Evolutionary conservation across 2,113 vertebrate genomes (phyloP), one percentile per base, ranked within the genome.

Genomic region (Cryptotis parvus): DNA sequence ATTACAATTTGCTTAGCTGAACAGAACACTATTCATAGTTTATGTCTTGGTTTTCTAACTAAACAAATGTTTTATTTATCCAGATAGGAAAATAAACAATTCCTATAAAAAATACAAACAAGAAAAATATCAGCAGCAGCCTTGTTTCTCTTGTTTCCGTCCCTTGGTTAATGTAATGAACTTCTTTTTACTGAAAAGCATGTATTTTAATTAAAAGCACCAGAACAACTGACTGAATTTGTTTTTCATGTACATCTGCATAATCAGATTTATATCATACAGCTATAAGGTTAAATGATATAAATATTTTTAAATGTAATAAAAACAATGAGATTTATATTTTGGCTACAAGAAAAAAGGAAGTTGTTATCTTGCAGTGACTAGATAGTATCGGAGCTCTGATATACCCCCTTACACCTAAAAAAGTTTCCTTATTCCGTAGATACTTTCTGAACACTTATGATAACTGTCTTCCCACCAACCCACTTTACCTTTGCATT

Each of bases 171-270:
- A 20, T 73, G 33, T 63, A 78, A 81, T 74, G 29, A 37, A 20
- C 63, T 89, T 78, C 43, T 78, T 83, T 78, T 63, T 33, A 31
- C 27, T 86, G 41, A 94, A 12, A 49, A 74, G n/a, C 37, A 69
- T 29, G 74, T n/a, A 84, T 84, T 83, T 90, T 72, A 91, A 89
- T 74, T 69, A 86, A 10, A 84, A 89, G 16, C 22, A 75, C 82
- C 76, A 52, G 61, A 52, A 86, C 37, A 91, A 89, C 31, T 86
- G 35, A 12, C 80, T 93, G 83, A 95, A 87, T 90, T 37, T 84
- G 41, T 45, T 66, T 58, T n/a, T 29, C 39, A 1, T n/a, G 37
- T 10, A 0, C 0, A 69, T 80, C 4, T 11, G n/a, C 70, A 29
- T 58, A 6, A 73, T 75, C 20, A 61, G 58, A 49, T 66, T 87